Evolutionary conservation across 2,888 invertebrate species (phyloP).

Genomic region (Pterobdella sp.): DNA sequence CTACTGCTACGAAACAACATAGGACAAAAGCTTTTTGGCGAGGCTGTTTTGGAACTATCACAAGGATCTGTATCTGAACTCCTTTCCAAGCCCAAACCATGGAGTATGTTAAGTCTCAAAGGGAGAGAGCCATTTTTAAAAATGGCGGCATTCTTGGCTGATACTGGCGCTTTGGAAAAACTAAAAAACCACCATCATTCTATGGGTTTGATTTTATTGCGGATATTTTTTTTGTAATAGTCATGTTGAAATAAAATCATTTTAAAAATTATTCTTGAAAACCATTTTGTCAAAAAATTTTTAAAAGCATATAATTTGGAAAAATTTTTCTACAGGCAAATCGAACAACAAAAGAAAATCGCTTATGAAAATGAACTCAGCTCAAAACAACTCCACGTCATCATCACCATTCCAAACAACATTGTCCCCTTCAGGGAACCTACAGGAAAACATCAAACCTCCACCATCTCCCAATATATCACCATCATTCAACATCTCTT

Average conservation of each 20-base stretch:
- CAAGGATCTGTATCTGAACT: slow-evolving; percentile 89
- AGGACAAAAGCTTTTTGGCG: slow-evolving; percentile 93
- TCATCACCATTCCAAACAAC: neutral
- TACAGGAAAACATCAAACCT: neutral
- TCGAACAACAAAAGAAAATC: neutral
- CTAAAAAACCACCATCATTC: slow-evolving; percentile 59
- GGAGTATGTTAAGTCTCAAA: slow-evolving; percentile 97
- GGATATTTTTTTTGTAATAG: too few species aligned
- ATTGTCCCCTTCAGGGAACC: neutral
- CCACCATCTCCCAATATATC: neutral
- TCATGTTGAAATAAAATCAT: too few species aligned
- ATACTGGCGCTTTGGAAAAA: slow-evolving; percentile 81
- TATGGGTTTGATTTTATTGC: too few species aligned
- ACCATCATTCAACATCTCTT: slow-evolving; percentile 1
- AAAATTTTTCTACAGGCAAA: slow-evolving; percentile 8
- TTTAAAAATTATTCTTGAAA: too few species aligned
- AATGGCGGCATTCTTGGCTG: slow-evolving; percentile 82
- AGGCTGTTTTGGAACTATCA: slow-evolving; percentile 90
- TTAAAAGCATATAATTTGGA: too few species aligned
- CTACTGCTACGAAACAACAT: slow-evolving; percentile 90
- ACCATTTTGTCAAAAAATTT: too few species aligned
- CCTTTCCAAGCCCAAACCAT: slow-evolving; percentile 92
- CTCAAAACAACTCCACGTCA: neutral
- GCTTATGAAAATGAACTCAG: too few species aligned
- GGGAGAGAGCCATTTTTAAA: slow-evolving; percentile 67